phyloP scores from a whole-genome alignment of 2,888 invertebrate genomes.

The Thereva nobilitata region DNA sequence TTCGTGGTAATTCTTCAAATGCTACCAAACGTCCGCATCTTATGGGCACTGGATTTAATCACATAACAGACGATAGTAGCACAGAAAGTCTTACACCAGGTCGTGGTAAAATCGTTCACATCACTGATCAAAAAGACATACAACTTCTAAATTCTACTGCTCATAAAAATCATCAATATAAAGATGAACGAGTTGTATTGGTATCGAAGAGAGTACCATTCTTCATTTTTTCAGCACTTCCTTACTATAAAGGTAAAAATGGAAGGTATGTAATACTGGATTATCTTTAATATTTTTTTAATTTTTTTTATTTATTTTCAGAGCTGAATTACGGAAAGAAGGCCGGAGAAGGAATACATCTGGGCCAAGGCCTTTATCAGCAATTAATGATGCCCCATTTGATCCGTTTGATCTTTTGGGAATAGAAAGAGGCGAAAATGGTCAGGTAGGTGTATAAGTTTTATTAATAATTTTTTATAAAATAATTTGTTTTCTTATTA shows the following conservation, averaged over 20 bases:
- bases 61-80: conserved; percentile 66
- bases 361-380: conserved; percentile 79
- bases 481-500: conserved; percentile 49
- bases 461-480: not conserved
- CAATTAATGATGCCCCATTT: conserved; percentile 76
- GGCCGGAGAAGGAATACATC: conserved; percentile 80
- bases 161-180: conserved; percentile 69
- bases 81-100: conserved; percentile 75
- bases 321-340: conserved; percentile 72
- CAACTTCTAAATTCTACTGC: conserved; percentile 62
- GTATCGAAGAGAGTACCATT: conserved; percentile 81
- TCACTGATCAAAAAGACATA: conserved; percentile 63
- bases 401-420: conserved; percentile 88
- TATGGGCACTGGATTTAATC: conserved; percentile 50
- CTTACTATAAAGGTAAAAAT: conserved; percentile 73
- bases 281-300: conserved; percentile 9
- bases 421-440: conserved; percentile 77
- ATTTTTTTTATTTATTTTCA: conserved; percentile 46
- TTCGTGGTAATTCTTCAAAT: conserved; percentile 9
- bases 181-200: conserved; percentile 81
- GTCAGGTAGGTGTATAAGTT: conserved; percentile 70
- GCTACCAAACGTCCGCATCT: conserved; percentile 44
- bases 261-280: conserved; percentile 61
- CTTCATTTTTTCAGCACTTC: conserved; percentile 83
- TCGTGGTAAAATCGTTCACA: conserved; percentile 51